Evolutionary conservation across 1,140 invertebrate genomes (phyloP).

Genomic region (Heliconius hermathena): DNA sequence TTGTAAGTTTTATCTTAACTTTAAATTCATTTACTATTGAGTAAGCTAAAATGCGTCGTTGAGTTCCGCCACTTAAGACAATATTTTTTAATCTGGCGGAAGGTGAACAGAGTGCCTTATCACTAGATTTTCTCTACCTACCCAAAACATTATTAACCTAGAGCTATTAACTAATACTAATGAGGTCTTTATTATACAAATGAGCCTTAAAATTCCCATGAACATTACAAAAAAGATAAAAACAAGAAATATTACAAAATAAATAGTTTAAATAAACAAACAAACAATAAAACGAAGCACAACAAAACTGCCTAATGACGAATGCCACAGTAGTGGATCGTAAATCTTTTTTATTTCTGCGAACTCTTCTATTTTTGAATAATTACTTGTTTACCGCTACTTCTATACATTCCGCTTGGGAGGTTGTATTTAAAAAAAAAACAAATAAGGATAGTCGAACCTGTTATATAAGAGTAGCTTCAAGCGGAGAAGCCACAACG

Average conservation of each 20-base stretch:
- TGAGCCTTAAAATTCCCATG: background rate
- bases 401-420: slow-evolving; percentile 37
- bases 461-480: slow-evolving; percentile 29
- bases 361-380: slow-evolving; percentile 17
- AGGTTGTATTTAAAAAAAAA: slow-evolving; percentile 44
- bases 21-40: too few relatives aligned
- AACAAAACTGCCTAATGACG: background rate
- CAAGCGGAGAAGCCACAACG: slow-evolving; percentile 33
- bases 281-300: background rate
- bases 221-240: background rate
- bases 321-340: slow-evolving; percentile 6
- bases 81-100: too few relatives aligned
- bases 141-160: too few relatives aligned
- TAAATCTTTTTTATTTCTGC: slow-evolving; percentile 11
- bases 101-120: too few relatives aligned
- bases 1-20: too few relatives aligned
- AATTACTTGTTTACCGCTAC: slow-evolving; percentile 30
- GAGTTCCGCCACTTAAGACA: too few relatives aligned
- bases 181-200: too few relatives aligned
- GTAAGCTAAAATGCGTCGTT: too few relatives aligned
- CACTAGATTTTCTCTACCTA: too few relatives aligned
- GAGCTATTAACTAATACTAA: too few relatives aligned
- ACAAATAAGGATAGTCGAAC: slow-evolving; percentile 42
- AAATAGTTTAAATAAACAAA: background rate
- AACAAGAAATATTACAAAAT: background rate